phyloP scores from a whole-genome alignment of 2,797 vertebrate species.

The Orestias chungarensis region DNA sequence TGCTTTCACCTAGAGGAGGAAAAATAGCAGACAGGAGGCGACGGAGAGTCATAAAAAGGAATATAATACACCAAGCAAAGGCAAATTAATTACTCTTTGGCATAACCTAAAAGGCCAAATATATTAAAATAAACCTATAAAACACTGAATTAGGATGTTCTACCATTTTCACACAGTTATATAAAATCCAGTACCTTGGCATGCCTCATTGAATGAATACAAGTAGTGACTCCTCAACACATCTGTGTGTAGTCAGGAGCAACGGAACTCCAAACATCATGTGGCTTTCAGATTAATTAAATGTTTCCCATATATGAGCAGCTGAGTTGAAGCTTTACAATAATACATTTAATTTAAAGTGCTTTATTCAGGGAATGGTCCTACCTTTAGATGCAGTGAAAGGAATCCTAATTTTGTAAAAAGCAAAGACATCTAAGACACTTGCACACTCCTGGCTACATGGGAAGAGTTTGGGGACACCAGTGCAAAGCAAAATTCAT shows the following conservation, averaged over 20 bases:
- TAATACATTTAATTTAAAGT: background rate
- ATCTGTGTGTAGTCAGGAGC: background rate
- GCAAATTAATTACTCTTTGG: background rate
- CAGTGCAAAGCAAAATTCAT: background rate
- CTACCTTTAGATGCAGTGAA: background rate
- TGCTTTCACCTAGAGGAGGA: slow-evolving; percentile 81
- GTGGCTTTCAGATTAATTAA: background rate
- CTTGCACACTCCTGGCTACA: background rate
- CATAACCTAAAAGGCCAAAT: background rate
- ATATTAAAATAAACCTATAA: background rate
- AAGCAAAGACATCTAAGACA: too few species aligned
- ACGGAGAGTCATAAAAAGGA: slow-evolving; percentile 1
- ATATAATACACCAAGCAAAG: background rate
- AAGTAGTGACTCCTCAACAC: background rate
- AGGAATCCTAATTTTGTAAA: background rate
- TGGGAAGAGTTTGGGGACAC: background rate
- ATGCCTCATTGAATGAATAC: too few species aligned
- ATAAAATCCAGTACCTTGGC: background rate
- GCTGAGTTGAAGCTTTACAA: background rate
- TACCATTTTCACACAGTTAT: background rate
- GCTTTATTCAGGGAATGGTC: background rate
- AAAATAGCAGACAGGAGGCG: slow-evolving; percentile 16
- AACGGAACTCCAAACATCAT: background rate
- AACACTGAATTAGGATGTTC: background rate
- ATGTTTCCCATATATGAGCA: background rate